Evolutionary conservation across 2,797 vertebrate species (phyloP), one percentile per base, ranked within the genome.

Genomic region (Ctenopoma multispine): DNA sequence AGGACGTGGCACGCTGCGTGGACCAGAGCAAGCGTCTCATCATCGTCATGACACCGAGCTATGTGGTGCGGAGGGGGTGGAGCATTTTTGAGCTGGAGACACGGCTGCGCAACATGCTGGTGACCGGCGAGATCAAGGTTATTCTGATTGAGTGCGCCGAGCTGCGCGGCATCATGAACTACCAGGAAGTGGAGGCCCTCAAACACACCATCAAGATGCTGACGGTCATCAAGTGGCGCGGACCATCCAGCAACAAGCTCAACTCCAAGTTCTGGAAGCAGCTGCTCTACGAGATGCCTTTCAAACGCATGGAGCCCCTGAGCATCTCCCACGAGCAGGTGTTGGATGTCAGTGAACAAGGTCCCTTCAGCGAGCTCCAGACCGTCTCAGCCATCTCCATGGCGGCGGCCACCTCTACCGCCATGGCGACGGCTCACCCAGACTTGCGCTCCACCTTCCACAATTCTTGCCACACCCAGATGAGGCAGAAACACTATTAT

Each of bases 11-110:
- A 4, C 96, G 98, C 91, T 98, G 97, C 68, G 96, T 99, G 93
- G 98, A 99, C 94, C 97, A 99, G 96, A 99, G 97, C 93, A 98
- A 98, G 90, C 92, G 98, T 5, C 95, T 99, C 90, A 99, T 99
- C 90, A 98, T 99, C 59, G 97, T 99, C 86, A 96, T 99, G 97
- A 99, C 98, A 60, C 98, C 98, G 79, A 98, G 95, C 93, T 99
- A 99, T 0, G 98, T 99, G 71, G 94, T 99, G 86, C 95, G 98
- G 89, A 95, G 98, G 83, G 97, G 98, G 40, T 99, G 98, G 98
- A 99, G 97, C 91, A 98, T 99, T 93, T 99, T 99, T 92, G 97
- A 99, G 93, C 94, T 99, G 93, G 98, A 99, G 94, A 98, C 97
- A 0, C 95, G 97, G 77, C 97, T 99, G 89, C 96, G 98, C 88